A percentile compares a stretch with the other conserved stretches of the same genome.
Conservation (phyloP, 2,797 vertebrate species). For the Notamacropus eugenii region DNA sequence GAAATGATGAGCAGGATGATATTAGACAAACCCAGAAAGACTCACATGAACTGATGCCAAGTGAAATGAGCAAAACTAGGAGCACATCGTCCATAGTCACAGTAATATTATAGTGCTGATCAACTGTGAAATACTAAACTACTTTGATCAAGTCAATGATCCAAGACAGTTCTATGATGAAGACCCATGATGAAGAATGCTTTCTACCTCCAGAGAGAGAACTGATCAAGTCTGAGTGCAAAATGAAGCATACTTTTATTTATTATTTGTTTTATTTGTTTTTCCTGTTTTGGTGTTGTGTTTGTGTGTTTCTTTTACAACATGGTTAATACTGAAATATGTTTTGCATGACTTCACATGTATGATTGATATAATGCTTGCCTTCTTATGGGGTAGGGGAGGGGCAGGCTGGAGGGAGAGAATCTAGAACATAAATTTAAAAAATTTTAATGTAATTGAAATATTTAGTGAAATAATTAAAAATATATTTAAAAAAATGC, state of each 20-base stretch:
- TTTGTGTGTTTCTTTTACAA: neutral
- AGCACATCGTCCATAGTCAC: neutral
- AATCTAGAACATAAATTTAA: neutral
- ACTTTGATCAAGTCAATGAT: neutral
- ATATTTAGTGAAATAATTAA: neutral
- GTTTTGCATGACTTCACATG: neutral
- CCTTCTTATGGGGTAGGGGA: neutral
- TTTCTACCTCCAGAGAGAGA: neutral
- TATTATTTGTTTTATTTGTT: too few relatives aligned
- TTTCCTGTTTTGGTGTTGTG: neutral
- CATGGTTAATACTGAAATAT: neutral
- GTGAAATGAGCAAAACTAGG: neutral
- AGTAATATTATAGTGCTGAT: neutral
- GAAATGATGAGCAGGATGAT: neutral
- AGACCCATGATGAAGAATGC: too few relatives aligned
- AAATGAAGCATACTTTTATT: neutral
- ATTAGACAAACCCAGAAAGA: neutral
- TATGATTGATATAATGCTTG: neutral
- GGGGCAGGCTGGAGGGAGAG: neutral
- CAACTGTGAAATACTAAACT: neutral
- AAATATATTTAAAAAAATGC: neutral
- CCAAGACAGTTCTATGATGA: too few relatives aligned
- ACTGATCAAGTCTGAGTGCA: neutral
- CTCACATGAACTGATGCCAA: neutral
- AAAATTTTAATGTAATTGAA: neutral